phyloP scores from a whole-genome alignment of 37 sponge, comb jelly and placozoan genomes.

The Oscarella lobularis region DNA sequence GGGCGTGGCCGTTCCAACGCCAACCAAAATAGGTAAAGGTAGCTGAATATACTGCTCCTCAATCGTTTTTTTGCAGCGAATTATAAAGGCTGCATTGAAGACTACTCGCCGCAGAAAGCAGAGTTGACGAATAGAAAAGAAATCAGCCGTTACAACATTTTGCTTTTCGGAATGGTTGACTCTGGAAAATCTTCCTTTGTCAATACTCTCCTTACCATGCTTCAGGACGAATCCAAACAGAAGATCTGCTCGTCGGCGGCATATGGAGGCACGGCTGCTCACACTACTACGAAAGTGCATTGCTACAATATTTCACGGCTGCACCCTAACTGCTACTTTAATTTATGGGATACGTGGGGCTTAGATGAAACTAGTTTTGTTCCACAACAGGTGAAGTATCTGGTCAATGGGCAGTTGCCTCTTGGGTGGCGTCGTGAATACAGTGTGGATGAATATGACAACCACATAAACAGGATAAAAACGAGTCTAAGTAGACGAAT shows the following conservation, averaged over 20 bases:
- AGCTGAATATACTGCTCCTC: too few relatives aligned
- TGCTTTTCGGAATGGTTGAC: background rate
- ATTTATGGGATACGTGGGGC: constrained; percentile 2
- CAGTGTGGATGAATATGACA: background rate
- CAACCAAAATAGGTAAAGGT: too few relatives aligned
- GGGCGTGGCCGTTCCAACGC: too few relatives aligned
- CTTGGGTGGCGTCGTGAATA: background rate
- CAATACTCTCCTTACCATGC: background rate
- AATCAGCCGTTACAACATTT: background rate
- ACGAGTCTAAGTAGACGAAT: background rate
- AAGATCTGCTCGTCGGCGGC: background rate
- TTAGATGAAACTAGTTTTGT: background rate
- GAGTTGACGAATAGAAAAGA: background rate
- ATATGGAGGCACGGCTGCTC: background rate
- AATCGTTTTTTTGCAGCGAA: background rate
- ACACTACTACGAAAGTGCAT: background rate
- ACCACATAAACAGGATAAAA: background rate
- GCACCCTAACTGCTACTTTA: background rate
- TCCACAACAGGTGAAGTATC: background rate
- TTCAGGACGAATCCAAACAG: background rate
- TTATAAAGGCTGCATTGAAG: background rate
- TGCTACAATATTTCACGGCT: background rate
- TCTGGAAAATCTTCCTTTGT: background rate
- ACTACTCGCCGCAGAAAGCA: background rate
- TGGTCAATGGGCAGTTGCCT: background rate